Conservation (phyloP, 2,113 vertebrate genomes). For the Trochalopteron elliotii region DNA sequence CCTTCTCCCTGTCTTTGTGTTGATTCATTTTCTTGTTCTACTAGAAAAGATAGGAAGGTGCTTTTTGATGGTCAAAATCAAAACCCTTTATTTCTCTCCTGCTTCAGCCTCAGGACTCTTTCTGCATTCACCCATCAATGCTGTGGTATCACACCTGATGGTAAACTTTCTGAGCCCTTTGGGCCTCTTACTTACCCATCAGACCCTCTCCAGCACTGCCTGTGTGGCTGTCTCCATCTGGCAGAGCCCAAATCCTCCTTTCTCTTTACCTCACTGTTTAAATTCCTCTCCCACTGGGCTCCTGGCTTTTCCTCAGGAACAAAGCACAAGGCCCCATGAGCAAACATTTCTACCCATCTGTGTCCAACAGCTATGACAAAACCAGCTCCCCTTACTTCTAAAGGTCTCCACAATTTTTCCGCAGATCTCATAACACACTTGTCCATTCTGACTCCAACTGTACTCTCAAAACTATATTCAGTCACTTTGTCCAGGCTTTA, state of each 20-base stretch:
- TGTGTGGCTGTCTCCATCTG: background rate
- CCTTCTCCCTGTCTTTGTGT: background rate
- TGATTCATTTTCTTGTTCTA: background rate
- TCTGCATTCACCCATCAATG: background rate
- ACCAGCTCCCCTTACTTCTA: background rate
- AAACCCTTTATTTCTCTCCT: background rate
- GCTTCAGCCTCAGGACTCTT: background rate
- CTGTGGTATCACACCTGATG: background rate
- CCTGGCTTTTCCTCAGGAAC: background rate
- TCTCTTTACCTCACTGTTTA: background rate
- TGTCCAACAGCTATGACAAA: background rate
- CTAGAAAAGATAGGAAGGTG: background rate
- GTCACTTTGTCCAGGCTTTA: background rate
- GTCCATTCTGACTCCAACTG: background rate
- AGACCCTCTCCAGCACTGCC: background rate
- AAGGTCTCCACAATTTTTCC: background rate
- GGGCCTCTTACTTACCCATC: background rate
- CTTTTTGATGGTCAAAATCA: background rate
- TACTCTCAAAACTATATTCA: background rate
- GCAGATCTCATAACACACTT: background rate
- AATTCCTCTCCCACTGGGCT: slow-evolving; percentile 22
- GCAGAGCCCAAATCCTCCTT: slow-evolving; percentile 12
- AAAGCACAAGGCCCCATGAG: background rate
- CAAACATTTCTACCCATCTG: slow-evolving; percentile 12
- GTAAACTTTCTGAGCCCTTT: background rate